Evolutionary conservation across 2,113 vertebrate genomes (phyloP), one percentile per base, ranked within the genome.

Genomic region (Hemiprocne comata): DNA sequence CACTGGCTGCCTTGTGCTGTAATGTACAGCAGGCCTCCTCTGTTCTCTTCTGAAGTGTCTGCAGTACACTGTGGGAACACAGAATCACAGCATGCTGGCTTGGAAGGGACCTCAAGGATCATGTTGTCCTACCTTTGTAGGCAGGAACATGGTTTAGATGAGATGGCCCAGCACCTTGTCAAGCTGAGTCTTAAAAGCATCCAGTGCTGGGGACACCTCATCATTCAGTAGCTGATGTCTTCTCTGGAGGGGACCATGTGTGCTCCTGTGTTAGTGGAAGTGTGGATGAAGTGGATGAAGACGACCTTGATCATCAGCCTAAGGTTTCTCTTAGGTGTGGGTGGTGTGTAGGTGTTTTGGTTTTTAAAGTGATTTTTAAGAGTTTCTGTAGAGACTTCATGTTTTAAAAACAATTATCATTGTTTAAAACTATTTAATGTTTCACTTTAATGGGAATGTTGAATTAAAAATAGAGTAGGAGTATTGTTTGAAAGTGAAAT

Each of bases 31-130:
- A 46, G 18, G 40, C 28, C 31, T 46, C 33, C 26, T 51, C 57
- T 0, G 6, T n/a, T 75, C 21, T 16, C 28, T 17, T 28, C 15
- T 0, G 14, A 33, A 44, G 33, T 28, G 19, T 19, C 33, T 66
- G 53, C 20, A 28, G 5, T 11, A n/a, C 3, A 3, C 15, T 15
- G n/a, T 42, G 40, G 40, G 40, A 42, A 42, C 40, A 42, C 14
- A 42, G 40, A 42, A 42, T 42, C 40, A 42, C 40, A 42, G 40
- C 12, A 42, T 42, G 40, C 40, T 13, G 40, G 40, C 40, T 42
- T 42, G 40, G 12, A 42, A 42, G 40, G 40, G 40, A 42, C 40
- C 40, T 42, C 40, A 42, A 12, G 40, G 10, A 42, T 42, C 40
- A 42, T 42, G 12, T 42, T 42, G 40, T 42, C 40, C 40, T 13